phyloP scores from a whole-genome alignment of 2,888 invertebrate species.

The Dryomyza anilis region DNA sequence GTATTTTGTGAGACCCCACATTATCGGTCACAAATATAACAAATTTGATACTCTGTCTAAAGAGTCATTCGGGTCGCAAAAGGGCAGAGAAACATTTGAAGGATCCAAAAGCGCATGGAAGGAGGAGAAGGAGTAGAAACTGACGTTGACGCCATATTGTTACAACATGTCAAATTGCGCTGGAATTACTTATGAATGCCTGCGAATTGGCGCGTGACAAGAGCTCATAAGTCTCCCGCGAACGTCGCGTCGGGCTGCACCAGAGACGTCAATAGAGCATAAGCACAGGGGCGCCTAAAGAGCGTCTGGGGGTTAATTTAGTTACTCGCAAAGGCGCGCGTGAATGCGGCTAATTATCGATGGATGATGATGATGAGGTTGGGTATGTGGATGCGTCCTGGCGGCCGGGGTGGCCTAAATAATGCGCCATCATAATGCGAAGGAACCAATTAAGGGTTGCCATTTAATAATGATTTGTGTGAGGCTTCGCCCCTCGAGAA shows the following conservation, averaged over 20 bases:
- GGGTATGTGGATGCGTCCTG: background rate
- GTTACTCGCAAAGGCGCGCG: conserved; percentile 11
- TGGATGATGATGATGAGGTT: background rate
- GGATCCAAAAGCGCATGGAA: background rate
- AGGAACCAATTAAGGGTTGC: background rate
- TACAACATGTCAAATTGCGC: conserved; percentile 25
- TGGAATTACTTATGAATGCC: conserved; percentile 14
- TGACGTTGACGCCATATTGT: conserved; percentile 19
- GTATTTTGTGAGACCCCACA: no score
- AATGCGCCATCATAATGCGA: no score
- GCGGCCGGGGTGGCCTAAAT: background rate
- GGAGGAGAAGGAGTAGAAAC: background rate
- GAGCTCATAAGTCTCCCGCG: conserved; percentile 21
- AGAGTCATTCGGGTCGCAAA: no score
- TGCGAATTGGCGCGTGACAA: conserved; percentile 30
- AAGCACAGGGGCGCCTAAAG: background rate
- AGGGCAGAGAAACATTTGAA: background rate
- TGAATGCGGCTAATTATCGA: conserved; percentile 20
- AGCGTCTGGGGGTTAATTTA: background rate
- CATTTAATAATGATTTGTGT: background rate
- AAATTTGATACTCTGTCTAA: no score
- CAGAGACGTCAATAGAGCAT: background rate
- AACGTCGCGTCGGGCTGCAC: background rate
- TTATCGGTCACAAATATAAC: no score
- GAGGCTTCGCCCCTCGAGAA: background rate